Evolutionary conservation across 2,113 vertebrate species (phyloP).

Genomic region (Scopus umbretta): DNA sequence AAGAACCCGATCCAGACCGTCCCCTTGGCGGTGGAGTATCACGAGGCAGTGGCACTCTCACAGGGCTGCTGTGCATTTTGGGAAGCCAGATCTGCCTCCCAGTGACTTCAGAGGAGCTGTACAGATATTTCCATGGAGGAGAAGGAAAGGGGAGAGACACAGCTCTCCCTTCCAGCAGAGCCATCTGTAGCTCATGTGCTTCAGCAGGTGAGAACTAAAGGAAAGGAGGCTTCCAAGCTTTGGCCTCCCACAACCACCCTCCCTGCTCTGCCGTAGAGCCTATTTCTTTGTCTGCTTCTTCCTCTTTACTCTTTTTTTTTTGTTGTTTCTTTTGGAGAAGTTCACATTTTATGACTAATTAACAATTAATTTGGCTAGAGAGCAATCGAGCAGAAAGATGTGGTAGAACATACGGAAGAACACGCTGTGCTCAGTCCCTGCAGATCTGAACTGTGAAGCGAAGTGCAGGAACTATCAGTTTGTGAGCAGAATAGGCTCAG

Average conservation of each 20-base stretch:
- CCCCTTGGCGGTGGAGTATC: not conserved
- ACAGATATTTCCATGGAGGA: not conserved
- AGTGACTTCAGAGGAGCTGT: not conserved
- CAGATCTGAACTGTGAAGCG: not conserved
- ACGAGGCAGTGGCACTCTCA: accelerated
- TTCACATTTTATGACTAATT: constrained; percentile 9
- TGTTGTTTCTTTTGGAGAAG: not conserved
- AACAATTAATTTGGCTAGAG: constrained; percentile 18
- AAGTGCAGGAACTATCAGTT: not conserved
- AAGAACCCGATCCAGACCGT: accelerated
- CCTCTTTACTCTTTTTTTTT: not conserved
- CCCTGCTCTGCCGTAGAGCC: not conserved
- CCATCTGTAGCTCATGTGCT: not conserved
- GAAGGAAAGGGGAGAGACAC: not conserved
- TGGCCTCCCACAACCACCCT: not conserved
- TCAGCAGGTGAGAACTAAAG: not conserved
- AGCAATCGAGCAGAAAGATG: not conserved
- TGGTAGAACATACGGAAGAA: not conserved
- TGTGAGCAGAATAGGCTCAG: not conserved
- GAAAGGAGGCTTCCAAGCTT: not conserved
- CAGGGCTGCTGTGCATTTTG: not conserved
- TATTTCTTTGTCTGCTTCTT: not conserved
- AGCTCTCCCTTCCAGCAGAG: not conserved
- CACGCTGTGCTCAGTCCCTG: not conserved
- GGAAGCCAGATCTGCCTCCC: not conserved